Evolutionary conservation across 30 jellyfish, hydroid and myxozoan species (phyloP).

Genomic region (Aurelia sp.): DNA sequence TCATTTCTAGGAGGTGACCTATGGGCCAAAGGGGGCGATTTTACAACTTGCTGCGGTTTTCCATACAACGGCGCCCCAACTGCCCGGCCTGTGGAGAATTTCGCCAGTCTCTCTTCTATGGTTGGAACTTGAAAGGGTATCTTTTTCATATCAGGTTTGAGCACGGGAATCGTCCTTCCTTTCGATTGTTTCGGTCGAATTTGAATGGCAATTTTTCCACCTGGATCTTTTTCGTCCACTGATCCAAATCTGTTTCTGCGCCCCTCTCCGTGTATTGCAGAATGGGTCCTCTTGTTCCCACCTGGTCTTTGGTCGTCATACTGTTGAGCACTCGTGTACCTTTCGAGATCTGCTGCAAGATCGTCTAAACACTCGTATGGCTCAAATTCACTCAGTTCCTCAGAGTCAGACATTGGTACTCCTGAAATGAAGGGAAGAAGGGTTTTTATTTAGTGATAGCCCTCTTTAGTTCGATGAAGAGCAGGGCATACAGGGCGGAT

Average conservation of each 20-base stretch:
- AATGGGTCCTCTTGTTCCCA: not conserved
- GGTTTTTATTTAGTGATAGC: too few relatives aligned
- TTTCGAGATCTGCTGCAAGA: conserved; percentile 72
- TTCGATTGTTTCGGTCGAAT: conserved; percentile 37
- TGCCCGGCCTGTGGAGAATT: conserved; percentile 25
- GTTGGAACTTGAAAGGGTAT: conserved; percentile 50
- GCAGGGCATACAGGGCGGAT: too few relatives aligned
- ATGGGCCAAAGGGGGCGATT: conserved; percentile 12
- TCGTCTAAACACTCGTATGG: conserved; percentile 72
- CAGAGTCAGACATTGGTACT: conserved; percentile 63
- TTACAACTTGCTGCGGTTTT: conserved; percentile 4
- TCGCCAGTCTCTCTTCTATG: conserved; percentile 64
- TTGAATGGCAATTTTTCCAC: conserved; percentile 71
- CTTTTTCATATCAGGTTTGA: conserved; percentile 26
- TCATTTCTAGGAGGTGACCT: conserved; percentile 22
- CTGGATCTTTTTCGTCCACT: conserved; percentile 19
- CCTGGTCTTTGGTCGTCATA: conserved; percentile 17
- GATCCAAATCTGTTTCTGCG: not conserved
- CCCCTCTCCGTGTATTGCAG: not conserved
- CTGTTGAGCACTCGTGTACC: conserved; percentile 49
- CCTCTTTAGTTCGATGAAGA: too few relatives aligned
- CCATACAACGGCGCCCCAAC: conserved; percentile 3
- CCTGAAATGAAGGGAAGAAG: not conserved
- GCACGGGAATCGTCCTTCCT: conserved; percentile 1
- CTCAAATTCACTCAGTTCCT: conserved; percentile 64